phyloP scores from a whole-genome alignment of 2,113 vertebrate genomes.

The Siniperca chuatsi region DNA sequence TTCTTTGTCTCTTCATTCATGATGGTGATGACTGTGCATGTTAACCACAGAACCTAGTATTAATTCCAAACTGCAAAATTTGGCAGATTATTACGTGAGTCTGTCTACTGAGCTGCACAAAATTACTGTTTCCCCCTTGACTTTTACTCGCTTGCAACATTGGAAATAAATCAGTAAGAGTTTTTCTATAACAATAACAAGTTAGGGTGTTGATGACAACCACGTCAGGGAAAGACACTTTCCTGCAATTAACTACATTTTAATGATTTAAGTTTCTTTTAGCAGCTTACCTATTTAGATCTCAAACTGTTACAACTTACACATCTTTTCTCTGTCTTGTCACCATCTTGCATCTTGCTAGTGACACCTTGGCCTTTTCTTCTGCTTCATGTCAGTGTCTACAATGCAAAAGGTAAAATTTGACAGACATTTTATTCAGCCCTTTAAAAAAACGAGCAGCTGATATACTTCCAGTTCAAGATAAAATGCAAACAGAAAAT shows the following conservation, averaged over 20 bases:
- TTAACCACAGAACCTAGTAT: background rate
- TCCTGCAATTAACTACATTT: slow-evolving; percentile 33
- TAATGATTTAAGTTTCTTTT: slow-evolving; percentile 28
- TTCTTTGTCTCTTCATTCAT: background rate
- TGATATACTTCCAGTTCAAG: background rate
- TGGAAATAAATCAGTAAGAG: background rate
- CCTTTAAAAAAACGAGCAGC: background rate
- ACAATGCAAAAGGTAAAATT: slow-evolving; percentile 1
- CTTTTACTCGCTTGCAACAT: background rate
- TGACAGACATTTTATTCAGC: background rate
- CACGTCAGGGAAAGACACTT: slow-evolving; percentile 25
- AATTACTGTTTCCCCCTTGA: background rate
- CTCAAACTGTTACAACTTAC: slow-evolving; percentile 34
- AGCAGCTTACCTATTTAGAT: slow-evolving; percentile 32
- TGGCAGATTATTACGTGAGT: background rate
- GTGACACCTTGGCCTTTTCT: slow-evolving; percentile 35
- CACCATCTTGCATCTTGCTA: background rate
- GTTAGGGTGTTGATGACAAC: slow-evolving; percentile 24
- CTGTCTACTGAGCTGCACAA: background rate
- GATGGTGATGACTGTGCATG: background rate
- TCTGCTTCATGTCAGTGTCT: background rate
- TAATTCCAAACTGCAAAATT: background rate
- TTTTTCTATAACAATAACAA: slow-evolving; percentile 10
- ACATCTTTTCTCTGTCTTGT: slow-evolving; percentile 33
- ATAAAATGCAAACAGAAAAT: background rate